Evolutionary conservation across 1,140 invertebrate genomes (phyloP), one percentile per base, ranked within the genome.

Genomic region (Drosophila gunungcola): DNA sequence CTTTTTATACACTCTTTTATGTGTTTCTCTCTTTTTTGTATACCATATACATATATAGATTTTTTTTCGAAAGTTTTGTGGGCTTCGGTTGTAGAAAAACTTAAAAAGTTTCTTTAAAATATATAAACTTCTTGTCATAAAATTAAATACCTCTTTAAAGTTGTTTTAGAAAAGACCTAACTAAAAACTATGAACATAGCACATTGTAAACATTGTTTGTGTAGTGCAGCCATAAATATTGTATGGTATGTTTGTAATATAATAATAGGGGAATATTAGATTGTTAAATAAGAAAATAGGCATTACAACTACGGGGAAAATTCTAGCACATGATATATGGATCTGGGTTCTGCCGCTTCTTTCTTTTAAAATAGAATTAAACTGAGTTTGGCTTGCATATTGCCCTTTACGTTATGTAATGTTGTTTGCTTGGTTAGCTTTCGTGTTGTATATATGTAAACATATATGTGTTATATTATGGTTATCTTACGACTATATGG

Each of bases 121-220:
- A 56, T 61, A 68, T 42, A 62, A 43, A 52, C 27, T 78, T 63
- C 21, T 64, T 60, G 73, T 70, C 78, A 77, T 86, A 78, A 88
- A 88, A 72, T 79, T 67, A 82, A 68, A 77, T 77, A 68, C 57
- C 25, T 34, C 54, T 69, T 61, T 58, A 57, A 38, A 53, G 16
- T 57, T 65, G 72, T 41, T 63, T 83, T 57, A 39, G 67, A 76
- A 74, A 75, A 76, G 58, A 62, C 83, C 83, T 86, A 86, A 88
- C 83, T 86, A 86, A 88, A 86, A 88, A 82, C 83, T 86, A 86
- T 86, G 83, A 86, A 86, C 83, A 73, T 86, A 86, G 83, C 83
- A 88, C 83, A 88, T 73, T 88, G 51, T 76, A 69, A 68, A 79
- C 68, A 70, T 77, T 77, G 41, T 67, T 78, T 86, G 83, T 88